Evolutionary conservation across 2,888 invertebrate genomes (phyloP).

Genomic region (Rhaphigaster nebulosa): DNA sequence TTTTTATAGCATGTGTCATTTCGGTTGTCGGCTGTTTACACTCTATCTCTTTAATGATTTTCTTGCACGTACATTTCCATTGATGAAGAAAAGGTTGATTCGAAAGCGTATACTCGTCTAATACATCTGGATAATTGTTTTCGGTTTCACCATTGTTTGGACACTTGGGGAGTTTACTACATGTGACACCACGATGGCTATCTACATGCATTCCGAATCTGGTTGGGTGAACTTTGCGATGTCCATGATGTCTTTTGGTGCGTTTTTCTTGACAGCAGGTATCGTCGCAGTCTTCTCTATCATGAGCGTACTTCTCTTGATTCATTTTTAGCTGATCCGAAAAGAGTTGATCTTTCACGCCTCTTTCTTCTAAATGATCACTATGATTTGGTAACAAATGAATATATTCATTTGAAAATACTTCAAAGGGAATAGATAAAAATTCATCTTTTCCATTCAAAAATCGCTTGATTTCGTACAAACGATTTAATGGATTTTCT

Average conservation of each 20-base stretch:
- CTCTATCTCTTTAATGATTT: background rate
- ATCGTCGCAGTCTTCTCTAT: background rate
- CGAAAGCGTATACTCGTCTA: no score
- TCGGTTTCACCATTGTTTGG: background rate
- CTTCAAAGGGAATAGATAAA: background rate
- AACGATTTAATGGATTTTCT: background rate
- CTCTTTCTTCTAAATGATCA: background rate
- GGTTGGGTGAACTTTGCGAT: background rate
- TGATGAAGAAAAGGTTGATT: background rate
- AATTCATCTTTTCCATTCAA: background rate
- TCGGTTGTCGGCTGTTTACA: background rate
- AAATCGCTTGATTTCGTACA: background rate
- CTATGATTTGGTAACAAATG: background rate
- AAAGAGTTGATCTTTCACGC: background rate
- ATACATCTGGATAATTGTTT: no score
- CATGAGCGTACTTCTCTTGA: background rate
- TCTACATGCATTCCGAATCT: background rate
- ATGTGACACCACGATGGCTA: background rate
- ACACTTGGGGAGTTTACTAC: background rate
- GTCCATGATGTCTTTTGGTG: background rate
- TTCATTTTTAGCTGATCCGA: background rate
- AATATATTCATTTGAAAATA: background rate
- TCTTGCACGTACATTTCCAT: background rate
- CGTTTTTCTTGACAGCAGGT: background rate
- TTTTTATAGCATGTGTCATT: background rate